A percentile compares a stretch with the other conserved stretches of the same genome.
Evolutionary conservation across 1,140 invertebrate species (phyloP).

Genomic region (Cotesia chilonis): DNA sequence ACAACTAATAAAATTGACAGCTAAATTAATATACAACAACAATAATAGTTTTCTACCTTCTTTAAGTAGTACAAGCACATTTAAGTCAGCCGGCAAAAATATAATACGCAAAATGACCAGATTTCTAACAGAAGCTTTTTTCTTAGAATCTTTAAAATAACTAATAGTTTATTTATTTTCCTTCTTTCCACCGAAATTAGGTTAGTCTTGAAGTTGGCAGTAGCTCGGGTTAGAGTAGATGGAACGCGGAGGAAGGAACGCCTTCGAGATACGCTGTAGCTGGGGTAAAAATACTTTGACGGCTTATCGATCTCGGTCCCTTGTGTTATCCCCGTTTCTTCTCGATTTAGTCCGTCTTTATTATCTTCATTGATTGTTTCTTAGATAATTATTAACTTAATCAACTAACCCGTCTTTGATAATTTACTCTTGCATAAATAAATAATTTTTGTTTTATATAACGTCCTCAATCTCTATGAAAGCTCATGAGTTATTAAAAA

Average conservation of each 20-base stretch:
- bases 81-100: background rate
- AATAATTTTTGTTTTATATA: too few relatives aligned
- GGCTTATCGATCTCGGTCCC: constrained; percentile 25
- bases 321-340: constrained; percentile 16
- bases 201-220: constrained; percentile 28
- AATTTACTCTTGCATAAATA: background rate
- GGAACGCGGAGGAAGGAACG: constrained; percentile 14
- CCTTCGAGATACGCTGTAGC: constrained; percentile 18
- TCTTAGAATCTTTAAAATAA: background rate
- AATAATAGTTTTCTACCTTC: background rate
- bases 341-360: constrained; percentile 22
- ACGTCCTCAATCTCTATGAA: too few relatives aligned
- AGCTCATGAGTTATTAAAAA: too few relatives aligned
- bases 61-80: background rate
- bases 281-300: constrained; percentile 32
- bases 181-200: constrained; percentile 6
- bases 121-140: background rate
- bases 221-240: background rate
- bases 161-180: background rate
- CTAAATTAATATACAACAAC: background rate
- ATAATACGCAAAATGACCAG: background rate
- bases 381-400: constrained; percentile 7
- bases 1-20: background rate
- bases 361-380: constrained; percentile 26
- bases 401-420: background rate